Conservation (phyloP, 2,888 invertebrate genomes). For the Timandra comae region DNA sequence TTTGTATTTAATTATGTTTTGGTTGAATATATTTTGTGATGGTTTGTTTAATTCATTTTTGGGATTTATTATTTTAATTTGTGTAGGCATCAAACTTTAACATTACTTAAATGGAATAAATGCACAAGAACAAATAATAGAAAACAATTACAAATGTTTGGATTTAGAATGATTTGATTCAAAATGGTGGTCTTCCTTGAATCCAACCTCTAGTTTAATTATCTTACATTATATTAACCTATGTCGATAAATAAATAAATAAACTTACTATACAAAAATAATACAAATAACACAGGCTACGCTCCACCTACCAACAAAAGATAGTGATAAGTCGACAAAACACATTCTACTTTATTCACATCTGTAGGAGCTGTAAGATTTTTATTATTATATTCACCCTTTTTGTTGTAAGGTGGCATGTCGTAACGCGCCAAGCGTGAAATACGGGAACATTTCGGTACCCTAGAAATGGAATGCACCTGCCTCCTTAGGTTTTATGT, state of each 20-base stretch:
- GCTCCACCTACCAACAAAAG: neutral
- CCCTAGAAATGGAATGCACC: slow-evolving; percentile 73
- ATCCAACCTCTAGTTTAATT: too few relatives aligned
- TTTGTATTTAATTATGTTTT: slow-evolving; percentile 11
- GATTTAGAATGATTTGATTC: neutral
- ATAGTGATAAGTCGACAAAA: neutral
- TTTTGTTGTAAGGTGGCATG: slow-evolving; percentile 45
- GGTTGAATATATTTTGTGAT: slow-evolving; percentile 15
- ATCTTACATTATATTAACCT: too few relatives aligned
- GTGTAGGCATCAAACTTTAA: too few relatives aligned
- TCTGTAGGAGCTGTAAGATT: slow-evolving; percentile 53
- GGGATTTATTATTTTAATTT: neutral
- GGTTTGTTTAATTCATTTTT: slow-evolving; percentile 18
- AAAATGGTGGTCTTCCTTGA: too few relatives aligned
- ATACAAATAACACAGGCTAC: neutral
- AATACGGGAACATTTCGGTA: slow-evolving; percentile 69
- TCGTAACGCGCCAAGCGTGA: slow-evolving; percentile 66
- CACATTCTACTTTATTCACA: slow-evolving; percentile 42
- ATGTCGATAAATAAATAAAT: neutral
- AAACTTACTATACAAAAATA: neutral
- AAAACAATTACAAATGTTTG: neutral
- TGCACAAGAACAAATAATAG: too few relatives aligned
- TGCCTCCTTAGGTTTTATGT: slow-evolving; percentile 75
- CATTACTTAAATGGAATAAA: too few relatives aligned
- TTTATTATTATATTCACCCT: slow-evolving; percentile 67